Conservation (phyloP, 2,797 vertebrate species). For the Emys orbicularis region DNA sequence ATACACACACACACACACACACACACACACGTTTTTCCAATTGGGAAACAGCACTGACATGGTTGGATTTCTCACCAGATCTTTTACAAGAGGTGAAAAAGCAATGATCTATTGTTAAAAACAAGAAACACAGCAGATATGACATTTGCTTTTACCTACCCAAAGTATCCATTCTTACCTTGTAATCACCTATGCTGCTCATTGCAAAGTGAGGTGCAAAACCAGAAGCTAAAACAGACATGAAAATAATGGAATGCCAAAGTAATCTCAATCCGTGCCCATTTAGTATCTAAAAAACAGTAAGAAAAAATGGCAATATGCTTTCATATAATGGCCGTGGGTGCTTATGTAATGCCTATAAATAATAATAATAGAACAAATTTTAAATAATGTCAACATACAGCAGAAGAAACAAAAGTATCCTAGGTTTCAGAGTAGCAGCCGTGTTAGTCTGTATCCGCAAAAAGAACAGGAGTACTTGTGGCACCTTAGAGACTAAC, state of each 20-base stretch:
- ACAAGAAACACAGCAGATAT: background rate
- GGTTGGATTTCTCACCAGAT: background rate
- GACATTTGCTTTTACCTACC: background rate
- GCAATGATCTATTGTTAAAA: background rate
- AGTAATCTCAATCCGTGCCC: fast-evolving
- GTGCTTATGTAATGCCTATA: background rate
- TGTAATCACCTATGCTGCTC: conserved; percentile 85
- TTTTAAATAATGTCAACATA: background rate
- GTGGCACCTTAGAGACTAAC: too few relatives aligned
- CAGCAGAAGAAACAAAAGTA: background rate
- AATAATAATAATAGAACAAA: background rate
- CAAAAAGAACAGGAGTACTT: too few relatives aligned
- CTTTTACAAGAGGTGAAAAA: background rate
- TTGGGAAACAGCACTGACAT: background rate
- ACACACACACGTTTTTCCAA: background rate
- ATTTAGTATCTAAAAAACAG: background rate
- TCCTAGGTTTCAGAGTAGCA: too few relatives aligned
- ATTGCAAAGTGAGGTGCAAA: conserved; percentile 89
- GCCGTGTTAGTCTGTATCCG: too few relatives aligned
- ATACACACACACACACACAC: too few relatives aligned
- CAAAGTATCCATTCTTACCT: conserved; percentile 69
- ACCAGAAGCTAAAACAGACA: conserved; percentile 81
- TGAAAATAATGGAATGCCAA: background rate
- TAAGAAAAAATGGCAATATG: background rate
- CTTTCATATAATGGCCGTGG: background rate